These are phyloP conservation scores for Nomada ferruginata DNA, from an alignment of 2,888 invertebrate species.

Conservation along the genomic window DNA sequence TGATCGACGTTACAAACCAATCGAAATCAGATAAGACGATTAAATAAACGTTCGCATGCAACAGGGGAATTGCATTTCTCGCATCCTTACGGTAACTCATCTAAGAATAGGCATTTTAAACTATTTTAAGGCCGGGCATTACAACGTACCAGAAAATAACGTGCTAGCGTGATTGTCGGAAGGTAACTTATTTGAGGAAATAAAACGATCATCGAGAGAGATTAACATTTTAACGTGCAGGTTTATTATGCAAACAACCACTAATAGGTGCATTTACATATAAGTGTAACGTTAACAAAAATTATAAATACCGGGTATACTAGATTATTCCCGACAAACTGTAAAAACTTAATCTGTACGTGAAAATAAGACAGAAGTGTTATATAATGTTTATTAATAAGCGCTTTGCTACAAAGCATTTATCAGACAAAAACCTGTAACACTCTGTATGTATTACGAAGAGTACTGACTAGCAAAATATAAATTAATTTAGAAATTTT, in stretches of 20 bases:
- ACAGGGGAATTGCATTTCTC: slow-evolving; percentile 50
- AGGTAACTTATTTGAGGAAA: not conserved
- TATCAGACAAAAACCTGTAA: too few relatives aligned
- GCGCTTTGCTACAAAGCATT: too few relatives aligned
- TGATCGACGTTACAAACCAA: slow-evolving; percentile 21
- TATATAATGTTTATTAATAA: too few relatives aligned
- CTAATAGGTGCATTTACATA: not conserved
- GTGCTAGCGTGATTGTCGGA: slow-evolving; percentile 15
- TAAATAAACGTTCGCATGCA: slow-evolving; percentile 38
- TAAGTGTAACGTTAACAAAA: not conserved
- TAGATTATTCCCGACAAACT: too few relatives aligned
- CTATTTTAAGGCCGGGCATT: slow-evolving; percentile 38
- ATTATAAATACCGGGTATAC: not conserved
- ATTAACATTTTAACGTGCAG: not conserved
- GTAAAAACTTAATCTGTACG: too few relatives aligned
- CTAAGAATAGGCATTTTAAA: slow-evolving; percentile 41
- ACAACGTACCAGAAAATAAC: slow-evolving; percentile 31
- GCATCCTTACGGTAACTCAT: slow-evolving; percentile 18
- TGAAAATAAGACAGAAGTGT: too few relatives aligned
- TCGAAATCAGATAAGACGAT: slow-evolving; percentile 13
- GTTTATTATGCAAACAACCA: not conserved
- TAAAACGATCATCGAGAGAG: not conserved
- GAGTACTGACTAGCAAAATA: too few relatives aligned
- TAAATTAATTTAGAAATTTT: too few relatives aligned
- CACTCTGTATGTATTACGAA: too few relatives aligned